phyloP scores from a whole-genome alignment of 2,113 vertebrate genomes.

The Capricornis sumatraensis region DNA sequence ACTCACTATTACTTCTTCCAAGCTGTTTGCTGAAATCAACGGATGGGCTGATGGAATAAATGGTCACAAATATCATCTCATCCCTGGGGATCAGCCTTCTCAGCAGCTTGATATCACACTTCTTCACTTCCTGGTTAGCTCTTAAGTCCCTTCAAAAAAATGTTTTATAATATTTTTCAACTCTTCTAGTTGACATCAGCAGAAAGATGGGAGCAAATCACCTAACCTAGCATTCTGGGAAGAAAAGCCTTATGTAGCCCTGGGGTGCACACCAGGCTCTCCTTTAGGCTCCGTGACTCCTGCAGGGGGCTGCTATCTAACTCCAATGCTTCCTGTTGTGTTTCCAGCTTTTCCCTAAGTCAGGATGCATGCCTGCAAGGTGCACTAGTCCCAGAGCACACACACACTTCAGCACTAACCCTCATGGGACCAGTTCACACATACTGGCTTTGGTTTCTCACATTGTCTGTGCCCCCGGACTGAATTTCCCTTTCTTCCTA shows the following conservation, averaged over 20 bases:
- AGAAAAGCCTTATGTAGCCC: not conserved
- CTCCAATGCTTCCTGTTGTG: accelerated
- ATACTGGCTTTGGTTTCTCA: not conserved
- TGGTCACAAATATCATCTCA: accelerated
- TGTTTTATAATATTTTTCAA: not conserved
- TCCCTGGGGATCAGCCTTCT: not conserved
- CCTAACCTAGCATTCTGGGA: not conserved
- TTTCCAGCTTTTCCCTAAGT: not conserved
- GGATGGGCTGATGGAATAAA: not conserved
- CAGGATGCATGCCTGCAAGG: accelerated
- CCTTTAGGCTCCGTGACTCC: not conserved
- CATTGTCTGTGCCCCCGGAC: not conserved
- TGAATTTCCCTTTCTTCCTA: not conserved
- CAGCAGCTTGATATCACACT: not conserved
- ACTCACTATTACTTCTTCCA: not conserved
- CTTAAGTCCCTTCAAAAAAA: not conserved
- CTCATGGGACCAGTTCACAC: accelerated
- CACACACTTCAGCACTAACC: accelerated
- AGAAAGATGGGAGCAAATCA: not conserved
- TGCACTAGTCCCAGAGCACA: not conserved
- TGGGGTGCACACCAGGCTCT: not conserved
- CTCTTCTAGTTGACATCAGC: not conserved
- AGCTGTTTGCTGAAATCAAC: not conserved
- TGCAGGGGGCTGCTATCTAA: accelerated
- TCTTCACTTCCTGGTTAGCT: not conserved